Percentiles rank a stretch among this genome's conserved stretches.
phyloP scores from a whole-genome alignment of 2,888 invertebrate species.

The Tipula lateralis region DNA sequence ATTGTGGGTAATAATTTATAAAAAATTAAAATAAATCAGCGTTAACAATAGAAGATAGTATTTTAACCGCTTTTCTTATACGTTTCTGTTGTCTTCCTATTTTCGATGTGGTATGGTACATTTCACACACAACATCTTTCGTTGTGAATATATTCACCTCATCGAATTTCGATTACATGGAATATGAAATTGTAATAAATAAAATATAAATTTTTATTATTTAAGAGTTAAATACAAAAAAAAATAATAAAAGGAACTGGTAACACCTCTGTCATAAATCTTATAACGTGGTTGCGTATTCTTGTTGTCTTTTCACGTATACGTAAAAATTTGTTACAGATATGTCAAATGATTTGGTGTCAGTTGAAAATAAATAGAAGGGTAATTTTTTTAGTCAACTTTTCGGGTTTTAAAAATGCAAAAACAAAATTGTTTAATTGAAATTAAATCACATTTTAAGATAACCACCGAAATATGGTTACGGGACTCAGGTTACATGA shows the following conservation, averaged over 20 bases:
- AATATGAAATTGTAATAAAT: conserved; percentile 28
- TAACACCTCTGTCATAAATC: conserved; percentile 28
- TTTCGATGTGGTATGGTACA: neutral
- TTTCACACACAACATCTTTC: neutral
- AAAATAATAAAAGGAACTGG: conserved; percentile 4
- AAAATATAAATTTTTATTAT: neutral
- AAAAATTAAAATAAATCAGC: neutral
- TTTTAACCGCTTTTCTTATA: conserved; percentile 16
- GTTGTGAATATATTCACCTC: conserved; percentile 20
- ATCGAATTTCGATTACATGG: conserved; percentile 28
- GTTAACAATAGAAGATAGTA: conserved; percentile 26
- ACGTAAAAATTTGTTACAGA: conserved; percentile 26
- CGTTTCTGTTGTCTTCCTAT: neutral
- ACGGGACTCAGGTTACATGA: neutral
- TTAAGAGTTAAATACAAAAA: neutral
- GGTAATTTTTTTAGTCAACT: neutral
- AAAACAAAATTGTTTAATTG: neutral
- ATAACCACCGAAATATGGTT: neutral
- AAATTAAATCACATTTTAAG: neutral
- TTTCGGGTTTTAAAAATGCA: neutral
- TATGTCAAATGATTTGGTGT: neutral
- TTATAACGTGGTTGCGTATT: neutral
- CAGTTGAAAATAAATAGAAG: neutral
- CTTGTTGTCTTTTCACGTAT: neutral
- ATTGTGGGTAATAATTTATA: conserved; percentile 25